Conservation (phyloP, 2,888 invertebrate species). For the Agrilus cyanescens region DNA sequence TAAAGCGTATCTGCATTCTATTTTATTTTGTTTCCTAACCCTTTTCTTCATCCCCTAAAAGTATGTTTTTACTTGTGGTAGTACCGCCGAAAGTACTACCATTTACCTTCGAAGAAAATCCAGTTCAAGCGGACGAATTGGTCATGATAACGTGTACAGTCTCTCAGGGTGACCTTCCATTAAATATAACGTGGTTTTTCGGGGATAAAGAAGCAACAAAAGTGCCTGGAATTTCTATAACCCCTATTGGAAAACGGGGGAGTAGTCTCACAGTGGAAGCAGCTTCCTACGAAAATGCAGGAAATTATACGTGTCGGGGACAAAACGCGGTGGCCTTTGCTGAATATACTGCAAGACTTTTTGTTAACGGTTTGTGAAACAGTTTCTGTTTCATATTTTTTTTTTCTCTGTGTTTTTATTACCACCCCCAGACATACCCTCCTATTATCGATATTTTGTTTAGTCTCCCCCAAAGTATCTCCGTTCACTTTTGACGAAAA, state of each 20-base stretch:
- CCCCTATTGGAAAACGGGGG: constrained; percentile 33
- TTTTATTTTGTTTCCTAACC: constrained; percentile 20
- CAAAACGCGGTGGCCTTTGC: constrained; percentile 52
- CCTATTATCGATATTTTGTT: constrained; percentile 26
- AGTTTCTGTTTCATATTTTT: not conserved
- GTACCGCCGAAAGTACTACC: constrained; percentile 53
- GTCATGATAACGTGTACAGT: constrained; percentile 48
- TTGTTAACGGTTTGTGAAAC: constrained; percentile 50
- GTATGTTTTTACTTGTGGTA: constrained; percentile 43
- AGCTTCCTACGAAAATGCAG: constrained; percentile 41
- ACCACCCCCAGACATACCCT: not conserved
- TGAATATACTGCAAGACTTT: constrained; percentile 54
- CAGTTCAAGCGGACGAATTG: constrained; percentile 44
- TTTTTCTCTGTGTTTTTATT: not conserved
- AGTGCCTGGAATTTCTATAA: constrained; percentile 14
- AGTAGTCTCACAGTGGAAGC: constrained; percentile 35
- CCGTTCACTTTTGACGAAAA: constrained; percentile 51
- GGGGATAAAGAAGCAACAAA: constrained; percentile 30
- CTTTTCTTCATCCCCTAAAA: not conserved
- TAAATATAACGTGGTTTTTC: constrained; percentile 48
- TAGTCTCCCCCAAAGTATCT: constrained; percentile 49
- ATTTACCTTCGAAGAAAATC: constrained; percentile 49
- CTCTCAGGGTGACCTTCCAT: constrained; percentile 47
- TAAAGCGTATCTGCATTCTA: not conserved
- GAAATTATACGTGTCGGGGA: constrained; percentile 61